phyloP scores from a whole-genome alignment of 2,113 vertebrate species.

The Ornithorhynchus anatinus region DNA sequence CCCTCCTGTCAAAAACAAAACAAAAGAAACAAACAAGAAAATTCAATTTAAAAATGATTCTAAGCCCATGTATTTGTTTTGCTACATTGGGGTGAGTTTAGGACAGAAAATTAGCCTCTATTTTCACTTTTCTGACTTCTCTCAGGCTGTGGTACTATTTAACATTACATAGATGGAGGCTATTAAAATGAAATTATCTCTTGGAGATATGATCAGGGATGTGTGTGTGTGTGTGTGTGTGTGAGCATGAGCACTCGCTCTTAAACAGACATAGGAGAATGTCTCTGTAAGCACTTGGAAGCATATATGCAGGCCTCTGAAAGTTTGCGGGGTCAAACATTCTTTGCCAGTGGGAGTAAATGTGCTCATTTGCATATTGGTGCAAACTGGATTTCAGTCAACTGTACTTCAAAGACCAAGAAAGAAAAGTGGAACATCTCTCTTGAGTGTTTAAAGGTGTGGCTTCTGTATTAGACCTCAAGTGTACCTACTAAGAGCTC shows the following conservation, averaged over 20 bases:
- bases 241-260: not conserved
- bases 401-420: too few species aligned
- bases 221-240: not conserved
- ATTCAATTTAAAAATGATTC: conserved; percentile 56
- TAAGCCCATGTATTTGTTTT: conserved; percentile 48
- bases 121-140: conserved; percentile 53
- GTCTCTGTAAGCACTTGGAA: not conserved
- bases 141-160: conserved; percentile 5
- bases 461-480: too few species aligned
- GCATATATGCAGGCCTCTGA: not conserved
- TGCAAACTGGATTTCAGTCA: too few species aligned
- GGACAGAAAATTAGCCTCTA: conserved; percentile 54
- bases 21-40: conserved; percentile 65
- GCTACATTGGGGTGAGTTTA: conserved; percentile 38
- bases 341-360: not conserved
- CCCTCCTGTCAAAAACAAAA: conserved; percentile 43
- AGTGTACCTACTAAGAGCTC: too few species aligned
- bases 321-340: not conserved
- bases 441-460: too few species aligned
- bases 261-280: not conserved
- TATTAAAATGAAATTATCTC: not conserved
- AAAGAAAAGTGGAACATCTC: too few species aligned
- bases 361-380: accelerated
- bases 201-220: not conserved
- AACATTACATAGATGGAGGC: conserved; percentile 13